These are phyloP conservation scores for Diarsia dahlii DNA, from an alignment of 2,888 invertebrate species.

Conservation along the genomic window DNA sequence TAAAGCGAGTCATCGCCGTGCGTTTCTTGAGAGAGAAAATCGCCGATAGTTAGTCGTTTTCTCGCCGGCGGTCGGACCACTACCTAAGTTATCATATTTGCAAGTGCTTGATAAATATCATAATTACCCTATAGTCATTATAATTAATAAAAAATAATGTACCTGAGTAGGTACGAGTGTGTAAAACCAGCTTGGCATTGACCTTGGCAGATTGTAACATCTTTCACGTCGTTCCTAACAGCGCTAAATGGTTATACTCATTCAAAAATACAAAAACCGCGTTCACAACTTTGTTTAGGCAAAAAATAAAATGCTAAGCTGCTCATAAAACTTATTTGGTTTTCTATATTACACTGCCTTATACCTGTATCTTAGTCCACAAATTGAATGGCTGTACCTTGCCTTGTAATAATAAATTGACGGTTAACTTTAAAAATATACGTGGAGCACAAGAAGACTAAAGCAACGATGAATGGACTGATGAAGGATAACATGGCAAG, in stretches of 20 bases:
- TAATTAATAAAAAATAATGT: no score
- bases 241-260: conserved; percentile 25
- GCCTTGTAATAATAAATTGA: no score
- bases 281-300: conserved; percentile 2
- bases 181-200: conserved; percentile 25
- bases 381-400: not conserved
- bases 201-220: conserved; percentile 17
- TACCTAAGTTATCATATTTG: not conserved
- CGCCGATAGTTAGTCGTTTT: no score
- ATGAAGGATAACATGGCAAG: no score
- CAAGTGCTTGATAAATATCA: not conserved
- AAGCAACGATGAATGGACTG: no score
- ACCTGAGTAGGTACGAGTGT: not conserved
- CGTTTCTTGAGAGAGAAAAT: no score
- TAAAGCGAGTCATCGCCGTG: no score
- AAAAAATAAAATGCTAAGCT: not conserved
- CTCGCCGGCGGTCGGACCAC: no score
- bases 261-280: conserved; percentile 9
- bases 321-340: not conserved
- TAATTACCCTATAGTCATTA: no score
- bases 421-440: no score
- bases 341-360: not conserved
- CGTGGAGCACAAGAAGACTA: no score
- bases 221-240: conserved; percentile 13
- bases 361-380: not conserved